Evolutionary conservation across 2,888 invertebrate genomes (phyloP).

Genomic region (Idaea straminata): DNA sequence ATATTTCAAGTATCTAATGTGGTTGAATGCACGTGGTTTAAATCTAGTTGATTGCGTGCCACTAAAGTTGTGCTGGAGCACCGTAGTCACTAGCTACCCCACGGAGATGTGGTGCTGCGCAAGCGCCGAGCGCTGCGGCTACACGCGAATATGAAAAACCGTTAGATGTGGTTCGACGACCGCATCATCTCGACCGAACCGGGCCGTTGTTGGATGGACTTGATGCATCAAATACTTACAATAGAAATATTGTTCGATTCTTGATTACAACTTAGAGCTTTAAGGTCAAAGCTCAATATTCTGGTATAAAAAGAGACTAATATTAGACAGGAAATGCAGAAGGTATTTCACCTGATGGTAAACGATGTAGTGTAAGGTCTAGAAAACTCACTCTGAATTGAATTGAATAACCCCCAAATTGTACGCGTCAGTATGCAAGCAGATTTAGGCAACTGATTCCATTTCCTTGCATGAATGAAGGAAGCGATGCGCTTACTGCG

Average conservation of each 20-base stretch:
- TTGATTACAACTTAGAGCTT: not conserved
- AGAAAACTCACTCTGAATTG: too few relatives aligned
- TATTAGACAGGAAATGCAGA: too few relatives aligned
- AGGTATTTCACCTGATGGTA: too few relatives aligned
- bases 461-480: too few relatives aligned
- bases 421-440: too few relatives aligned
- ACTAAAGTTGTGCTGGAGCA: not conserved
- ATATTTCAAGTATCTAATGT: not conserved
- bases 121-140: constrained; percentile 2
- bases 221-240: not conserved
- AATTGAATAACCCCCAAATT: too few relatives aligned
- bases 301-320: too few relatives aligned
- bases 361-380: too few relatives aligned
- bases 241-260: not conserved
- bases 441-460: too few relatives aligned
- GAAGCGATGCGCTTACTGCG: too few relatives aligned
- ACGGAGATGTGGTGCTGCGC: not conserved
- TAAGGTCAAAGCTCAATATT: too few relatives aligned
- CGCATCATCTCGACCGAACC: constrained; percentile 16
- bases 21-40: not conserved
- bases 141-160: constrained; percentile 36
- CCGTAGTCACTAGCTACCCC: too few relatives aligned
- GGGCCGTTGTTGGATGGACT: not conserved
- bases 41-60: not conserved
- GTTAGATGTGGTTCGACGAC: constrained; percentile 40